Evolutionary conservation across 2,113 vertebrate species (phyloP).

Genomic region (Gopherus flavomarginatus): DNA sequence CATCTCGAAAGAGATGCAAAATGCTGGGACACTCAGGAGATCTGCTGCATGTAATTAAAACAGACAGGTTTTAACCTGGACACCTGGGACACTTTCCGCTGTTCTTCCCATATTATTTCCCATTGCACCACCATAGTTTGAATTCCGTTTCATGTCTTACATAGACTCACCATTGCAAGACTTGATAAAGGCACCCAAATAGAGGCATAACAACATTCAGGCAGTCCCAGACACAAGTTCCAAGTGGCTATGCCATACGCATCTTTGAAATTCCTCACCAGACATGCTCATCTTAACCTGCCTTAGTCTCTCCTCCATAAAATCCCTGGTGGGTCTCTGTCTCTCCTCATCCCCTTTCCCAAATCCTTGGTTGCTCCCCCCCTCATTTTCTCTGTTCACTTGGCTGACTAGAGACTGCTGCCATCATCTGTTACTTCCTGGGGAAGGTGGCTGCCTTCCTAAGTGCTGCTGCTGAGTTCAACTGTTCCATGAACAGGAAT

Average conservation of each 20-base stretch:
- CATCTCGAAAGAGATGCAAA: neutral
- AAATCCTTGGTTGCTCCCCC: neutral
- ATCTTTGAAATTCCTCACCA: neutral
- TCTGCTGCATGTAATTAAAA: neutral
- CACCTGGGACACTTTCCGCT: neutral
- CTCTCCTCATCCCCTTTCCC: neutral
- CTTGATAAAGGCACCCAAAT: neutral
- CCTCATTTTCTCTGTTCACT: neutral
- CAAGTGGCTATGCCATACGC: neutral
- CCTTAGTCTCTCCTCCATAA: neutral
- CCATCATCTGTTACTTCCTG: neutral
- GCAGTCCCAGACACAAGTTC: neutral
- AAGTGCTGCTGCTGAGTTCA: neutral
- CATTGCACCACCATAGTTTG: neutral
- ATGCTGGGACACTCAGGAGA: neutral
- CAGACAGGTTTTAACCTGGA: neutral
- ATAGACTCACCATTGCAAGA: neutral
- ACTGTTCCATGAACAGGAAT: neutral
- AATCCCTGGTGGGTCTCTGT: constrained; percentile 28
- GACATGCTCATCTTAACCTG: neutral
- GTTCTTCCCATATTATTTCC: neutral
- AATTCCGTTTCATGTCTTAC: neutral
- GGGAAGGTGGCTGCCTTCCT: neutral
- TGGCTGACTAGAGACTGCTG: neutral
- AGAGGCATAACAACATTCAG: neutral